Evolutionary conservation across 2,797 vertebrate genomes (phyloP).

Genomic region (Miichthys miiuy): DNA sequence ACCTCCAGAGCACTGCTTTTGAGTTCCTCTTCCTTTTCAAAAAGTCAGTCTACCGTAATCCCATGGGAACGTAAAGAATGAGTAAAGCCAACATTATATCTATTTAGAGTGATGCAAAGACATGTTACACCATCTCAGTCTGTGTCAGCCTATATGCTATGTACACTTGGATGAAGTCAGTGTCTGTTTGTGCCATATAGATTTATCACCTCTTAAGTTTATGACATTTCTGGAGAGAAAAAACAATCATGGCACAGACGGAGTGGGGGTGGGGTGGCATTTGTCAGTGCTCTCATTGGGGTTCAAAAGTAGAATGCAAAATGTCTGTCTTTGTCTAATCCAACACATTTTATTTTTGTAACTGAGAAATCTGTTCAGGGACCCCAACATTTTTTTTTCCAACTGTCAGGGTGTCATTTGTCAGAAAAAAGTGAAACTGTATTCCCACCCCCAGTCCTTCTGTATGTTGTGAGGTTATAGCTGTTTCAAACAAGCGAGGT

Average conservation of each 20-base stretch:
- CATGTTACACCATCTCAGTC: conserved; percentile 78
- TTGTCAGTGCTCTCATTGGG: conserved; percentile 86
- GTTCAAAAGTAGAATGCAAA: conserved; percentile 87
- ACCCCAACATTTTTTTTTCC: conserved; percentile 86
- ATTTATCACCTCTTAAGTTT: conserved; percentile 81
- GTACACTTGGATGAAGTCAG: conserved; percentile 77
- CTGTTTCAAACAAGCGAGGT: conserved; percentile 80
- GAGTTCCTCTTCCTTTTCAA: conserved; percentile 26
- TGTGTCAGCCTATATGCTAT: conserved; percentile 78
- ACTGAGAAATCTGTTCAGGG: conserved; percentile 90
- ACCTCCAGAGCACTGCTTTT: conserved; percentile 14
- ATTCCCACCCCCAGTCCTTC: conserved; percentile 89
- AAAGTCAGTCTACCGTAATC: conserved; percentile 29
- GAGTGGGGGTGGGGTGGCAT: conserved; percentile 88
- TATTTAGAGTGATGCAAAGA: conserved; percentile 71
- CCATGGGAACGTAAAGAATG: conserved; percentile 28
- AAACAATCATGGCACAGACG: conserved; percentile 87
- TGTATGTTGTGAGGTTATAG: conserved; percentile 84
- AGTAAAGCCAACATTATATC: conserved; percentile 30
- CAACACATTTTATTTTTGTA: conserved; percentile 90
- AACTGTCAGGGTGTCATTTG: conserved; percentile 89
- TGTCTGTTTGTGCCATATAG: conserved; percentile 82
- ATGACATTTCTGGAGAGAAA: conserved; percentile 83
- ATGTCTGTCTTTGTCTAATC: conserved; percentile 88
- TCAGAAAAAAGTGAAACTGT: conserved; percentile 82